phyloP scores from a whole-genome alignment of 2,888 invertebrate species.

The Deilephila elpenor region DNA sequence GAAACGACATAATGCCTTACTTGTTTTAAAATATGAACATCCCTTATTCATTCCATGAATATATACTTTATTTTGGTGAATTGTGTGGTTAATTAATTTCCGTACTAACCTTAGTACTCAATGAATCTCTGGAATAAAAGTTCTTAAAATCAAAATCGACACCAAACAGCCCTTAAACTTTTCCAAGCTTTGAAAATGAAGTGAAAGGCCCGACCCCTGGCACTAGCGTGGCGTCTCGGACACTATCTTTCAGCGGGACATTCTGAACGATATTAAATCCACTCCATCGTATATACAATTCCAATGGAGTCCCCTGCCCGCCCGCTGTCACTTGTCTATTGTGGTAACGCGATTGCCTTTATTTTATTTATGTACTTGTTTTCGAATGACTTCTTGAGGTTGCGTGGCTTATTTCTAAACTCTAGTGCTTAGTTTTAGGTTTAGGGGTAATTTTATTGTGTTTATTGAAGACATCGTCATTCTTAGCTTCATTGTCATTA shows the following conservation, averaged over 20 bases:
- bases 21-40: no score
- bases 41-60: no score
- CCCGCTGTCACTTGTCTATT: slow-evolving; percentile 40
- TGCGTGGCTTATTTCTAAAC: slow-evolving; percentile 1
- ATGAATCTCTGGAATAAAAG: no score
- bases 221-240: slow-evolving; percentile 45
- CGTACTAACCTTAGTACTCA: no score
- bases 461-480: no score
- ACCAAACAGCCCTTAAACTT: no score
- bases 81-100: no score
- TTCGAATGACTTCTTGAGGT: slow-evolving; percentile 24
- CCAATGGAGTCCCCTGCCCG: slow-evolving; percentile 66
- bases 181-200: slow-evolving; percentile 30
- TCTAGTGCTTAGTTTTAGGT: slow-evolving; percentile 3
- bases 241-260: slow-evolving; percentile 70
- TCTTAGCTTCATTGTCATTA: no score
- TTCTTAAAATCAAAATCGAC: no score
- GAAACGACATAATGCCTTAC: no score
- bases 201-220: slow-evolving; percentile 7
- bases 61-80: no score
- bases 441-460: not conserved
- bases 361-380: slow-evolving; percentile 23
- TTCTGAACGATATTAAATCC: slow-evolving; percentile 82
- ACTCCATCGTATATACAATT: slow-evolving; percentile 80
- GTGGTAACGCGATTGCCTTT: slow-evolving; percentile 32